Evolutionary conservation across 2,797 vertebrate genomes (phyloP).

Genomic region (Enteromius unitaeniatus): DNA sequence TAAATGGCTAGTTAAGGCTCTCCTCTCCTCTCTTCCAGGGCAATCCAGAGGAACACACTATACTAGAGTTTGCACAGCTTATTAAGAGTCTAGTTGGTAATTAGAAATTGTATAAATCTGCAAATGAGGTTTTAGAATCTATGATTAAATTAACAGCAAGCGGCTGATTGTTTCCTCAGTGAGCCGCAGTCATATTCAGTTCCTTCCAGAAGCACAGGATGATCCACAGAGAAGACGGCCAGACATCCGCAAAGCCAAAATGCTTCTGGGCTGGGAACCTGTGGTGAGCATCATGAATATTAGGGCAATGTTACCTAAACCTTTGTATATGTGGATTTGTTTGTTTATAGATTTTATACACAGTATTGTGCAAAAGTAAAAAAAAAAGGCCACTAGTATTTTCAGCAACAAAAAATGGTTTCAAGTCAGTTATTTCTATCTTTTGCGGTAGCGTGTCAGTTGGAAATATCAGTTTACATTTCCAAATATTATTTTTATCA

Average conservation of each 20-base stretch:
- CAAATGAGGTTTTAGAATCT: neutral
- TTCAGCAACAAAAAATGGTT: too few species aligned
- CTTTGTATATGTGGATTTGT: neutral
- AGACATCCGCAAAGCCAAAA: conserved; percentile 95
- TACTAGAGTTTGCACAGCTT: conserved; percentile 95
- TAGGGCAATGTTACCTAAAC: neutral
- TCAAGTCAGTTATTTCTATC: too few species aligned
- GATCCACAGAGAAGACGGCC: conserved; percentile 96
- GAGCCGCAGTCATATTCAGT: conserved; percentile 95
- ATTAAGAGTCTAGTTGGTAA: conserved; percentile 98
- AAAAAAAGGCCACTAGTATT: too few species aligned
- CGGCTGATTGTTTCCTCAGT: conserved; percentile 66
- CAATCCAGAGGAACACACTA: conserved; percentile 97
- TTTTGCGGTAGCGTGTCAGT: too few species aligned
- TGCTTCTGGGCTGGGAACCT: conserved; percentile 95
- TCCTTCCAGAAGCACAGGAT: conserved; percentile 97
- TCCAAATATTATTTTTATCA: too few species aligned
- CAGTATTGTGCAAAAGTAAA: too few species aligned
- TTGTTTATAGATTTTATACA: too few species aligned
- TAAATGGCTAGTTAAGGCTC: neutral
- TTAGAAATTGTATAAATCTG: conserved; percentile 43
- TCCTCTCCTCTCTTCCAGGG: conserved; percentile 79
- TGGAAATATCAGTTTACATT: too few species aligned
- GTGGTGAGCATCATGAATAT: conserved; percentile 79
- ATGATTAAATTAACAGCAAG: neutral